A percentile compares a stretch with the other conserved stretches of the same genome.
These are phyloP conservation scores for Thecocarcelia acutangulata DNA, from an alignment of 2,888 invertebrate genomes.

Conservation along the genomic window DNA sequence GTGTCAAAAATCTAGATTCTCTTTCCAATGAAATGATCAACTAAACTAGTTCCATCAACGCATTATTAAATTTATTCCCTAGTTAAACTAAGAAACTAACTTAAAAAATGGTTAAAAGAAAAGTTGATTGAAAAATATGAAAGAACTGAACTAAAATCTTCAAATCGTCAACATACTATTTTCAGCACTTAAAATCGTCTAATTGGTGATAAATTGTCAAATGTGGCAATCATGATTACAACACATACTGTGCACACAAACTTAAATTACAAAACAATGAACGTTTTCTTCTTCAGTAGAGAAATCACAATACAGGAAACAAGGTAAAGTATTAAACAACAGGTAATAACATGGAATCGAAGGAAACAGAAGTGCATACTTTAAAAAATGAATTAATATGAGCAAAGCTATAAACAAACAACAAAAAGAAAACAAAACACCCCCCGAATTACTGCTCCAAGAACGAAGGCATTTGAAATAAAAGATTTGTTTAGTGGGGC, in stretches of 20 bases:
- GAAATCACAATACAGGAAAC: constrained; percentile 11
- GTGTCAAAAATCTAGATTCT: no score
- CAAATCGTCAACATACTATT: no score
- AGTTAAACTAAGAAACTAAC: no score
- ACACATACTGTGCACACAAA: constrained; percentile 28
- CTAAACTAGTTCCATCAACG: no score
- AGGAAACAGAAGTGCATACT: constrained; percentile 18
- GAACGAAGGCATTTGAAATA: background rate
- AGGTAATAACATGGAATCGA: constrained; percentile 36
- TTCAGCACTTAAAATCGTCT: no score
- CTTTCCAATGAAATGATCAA: no score
- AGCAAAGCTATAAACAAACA: constrained; percentile 16
- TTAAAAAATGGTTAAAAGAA: no score
- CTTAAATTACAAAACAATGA: constrained; percentile 29
- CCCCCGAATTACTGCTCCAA: background rate
- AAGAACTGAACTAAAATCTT: no score
- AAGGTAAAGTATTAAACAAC: constrained; percentile 41
- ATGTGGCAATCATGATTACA: no score
- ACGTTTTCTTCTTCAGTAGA: background rate
- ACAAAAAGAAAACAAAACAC: background rate
- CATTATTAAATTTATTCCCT: no score
- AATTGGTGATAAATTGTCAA: no score
- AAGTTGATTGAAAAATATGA: no score
- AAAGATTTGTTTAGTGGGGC: background rate
- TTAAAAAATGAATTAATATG: constrained; percentile 20